Evolutionary conservation across 2,113 vertebrate species (phyloP).

Genomic region (Corythornis cristatus): DNA sequence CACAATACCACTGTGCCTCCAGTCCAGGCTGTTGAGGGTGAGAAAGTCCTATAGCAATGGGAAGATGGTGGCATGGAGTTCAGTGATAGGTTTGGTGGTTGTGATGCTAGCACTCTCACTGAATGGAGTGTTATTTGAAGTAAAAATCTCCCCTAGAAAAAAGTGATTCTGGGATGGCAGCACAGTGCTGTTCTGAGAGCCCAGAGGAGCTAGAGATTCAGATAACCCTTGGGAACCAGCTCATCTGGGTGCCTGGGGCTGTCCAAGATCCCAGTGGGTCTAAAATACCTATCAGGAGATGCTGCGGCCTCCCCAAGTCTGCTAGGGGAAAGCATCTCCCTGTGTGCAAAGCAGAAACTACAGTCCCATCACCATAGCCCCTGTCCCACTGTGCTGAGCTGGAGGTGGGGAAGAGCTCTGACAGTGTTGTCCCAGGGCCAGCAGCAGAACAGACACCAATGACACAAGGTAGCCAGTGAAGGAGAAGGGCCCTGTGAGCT

Average conservation of each 20-base stretch:
- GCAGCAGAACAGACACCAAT: background rate
- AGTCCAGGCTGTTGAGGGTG: background rate
- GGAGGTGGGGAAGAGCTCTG: background rate
- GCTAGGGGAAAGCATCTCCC: background rate
- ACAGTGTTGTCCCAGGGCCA: background rate
- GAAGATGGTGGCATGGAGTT: background rate
- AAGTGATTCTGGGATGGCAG: background rate
- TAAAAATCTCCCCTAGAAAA: background rate
- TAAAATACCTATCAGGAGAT: background rate
- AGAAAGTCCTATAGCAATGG: background rate
- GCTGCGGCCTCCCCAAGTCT: background rate
- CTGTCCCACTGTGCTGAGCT: background rate
- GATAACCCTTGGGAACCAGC: background rate
- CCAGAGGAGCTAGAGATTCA: background rate
- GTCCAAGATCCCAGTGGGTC: background rate
- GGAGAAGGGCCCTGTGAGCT: background rate
- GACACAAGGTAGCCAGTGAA: background rate
- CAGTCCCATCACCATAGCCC: background rate
- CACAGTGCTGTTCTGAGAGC: background rate
- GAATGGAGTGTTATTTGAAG: background rate
- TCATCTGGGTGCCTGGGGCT: background rate
- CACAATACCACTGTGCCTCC: background rate
- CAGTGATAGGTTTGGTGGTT: background rate
- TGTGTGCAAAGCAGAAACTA: background rate
- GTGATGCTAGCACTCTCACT: background rate